These are phyloP conservation scores for human (Homo sapiens) DNA, from an alignment of 2,113 vertebrate genomes.

Conservation along the genomic window GRCh38 chr14:94561001-94561500, in stretches of 20 bases:
- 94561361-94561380: conserved; percentile 51
- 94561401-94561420: background rate
- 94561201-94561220: background rate
- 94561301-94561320: background rate
- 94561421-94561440: background rate
- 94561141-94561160: background rate
- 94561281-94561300: rapidly evolving
- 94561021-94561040: rapidly evolving
- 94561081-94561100: background rate
- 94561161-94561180: background rate
- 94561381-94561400: background rate
- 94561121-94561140: too few relatives aligned
- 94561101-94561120: background rate
- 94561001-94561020: background rate
- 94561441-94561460: background rate
- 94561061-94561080: background rate
- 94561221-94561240: rapidly evolving
- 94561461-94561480: background rate
- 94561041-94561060: background rate
- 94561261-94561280: background rate
- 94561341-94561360: background rate
- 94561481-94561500: background rate
- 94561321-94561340: rapidly evolving
- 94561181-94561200: background rate
- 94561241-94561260: background rate